Evolutionary conservation across 2,888 invertebrate species (phyloP).

Genomic region (Diabrotica balteata): DNA sequence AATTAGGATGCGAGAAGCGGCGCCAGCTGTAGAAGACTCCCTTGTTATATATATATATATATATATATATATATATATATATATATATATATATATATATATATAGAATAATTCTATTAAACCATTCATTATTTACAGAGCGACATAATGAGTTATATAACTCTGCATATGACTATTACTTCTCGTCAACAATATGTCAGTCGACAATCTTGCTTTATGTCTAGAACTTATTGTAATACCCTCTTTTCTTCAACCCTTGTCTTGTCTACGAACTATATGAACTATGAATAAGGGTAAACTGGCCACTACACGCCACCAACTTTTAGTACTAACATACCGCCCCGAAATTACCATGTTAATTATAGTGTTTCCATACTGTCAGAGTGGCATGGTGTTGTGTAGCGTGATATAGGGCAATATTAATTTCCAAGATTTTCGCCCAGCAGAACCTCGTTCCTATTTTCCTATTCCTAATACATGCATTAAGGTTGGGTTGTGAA

Average conservation of each 20-base stretch:
- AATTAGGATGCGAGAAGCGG: too few relatives aligned
- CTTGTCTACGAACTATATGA: conserved; percentile 10
- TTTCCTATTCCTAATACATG: conserved; percentile 15
- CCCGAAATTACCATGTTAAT: conserved; percentile 63
- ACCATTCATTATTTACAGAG: too few relatives aligned
- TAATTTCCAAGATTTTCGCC: conserved; percentile 55
- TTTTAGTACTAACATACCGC: conserved; percentile 60
- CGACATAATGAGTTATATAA: too few relatives aligned
- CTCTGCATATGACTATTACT: too few relatives aligned
- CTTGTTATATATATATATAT: too few relatives aligned
- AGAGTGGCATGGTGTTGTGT: conserved; percentile 45
- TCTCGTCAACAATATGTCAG: too few relatives aligned
- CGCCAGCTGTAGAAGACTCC: too few relatives aligned
- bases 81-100: too few relatives aligned
- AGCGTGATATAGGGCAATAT: conserved; percentile 57
- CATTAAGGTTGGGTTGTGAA: conserved; percentile 8
- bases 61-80: too few relatives aligned
- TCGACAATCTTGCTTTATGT: too few relatives aligned
- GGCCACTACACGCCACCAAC: conserved; percentile 61
- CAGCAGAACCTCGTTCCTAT: conserved; percentile 30
- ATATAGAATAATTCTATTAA: too few relatives aligned
- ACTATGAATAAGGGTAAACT: conserved; percentile 42
- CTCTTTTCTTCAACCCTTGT: neutral
- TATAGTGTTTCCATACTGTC: conserved; percentile 53
- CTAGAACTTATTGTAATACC: too few relatives aligned